These are phyloP conservation scores for Lagria hirta DNA, from an alignment of 2,888 invertebrate genomes.

Conservation along the genomic window DNA sequence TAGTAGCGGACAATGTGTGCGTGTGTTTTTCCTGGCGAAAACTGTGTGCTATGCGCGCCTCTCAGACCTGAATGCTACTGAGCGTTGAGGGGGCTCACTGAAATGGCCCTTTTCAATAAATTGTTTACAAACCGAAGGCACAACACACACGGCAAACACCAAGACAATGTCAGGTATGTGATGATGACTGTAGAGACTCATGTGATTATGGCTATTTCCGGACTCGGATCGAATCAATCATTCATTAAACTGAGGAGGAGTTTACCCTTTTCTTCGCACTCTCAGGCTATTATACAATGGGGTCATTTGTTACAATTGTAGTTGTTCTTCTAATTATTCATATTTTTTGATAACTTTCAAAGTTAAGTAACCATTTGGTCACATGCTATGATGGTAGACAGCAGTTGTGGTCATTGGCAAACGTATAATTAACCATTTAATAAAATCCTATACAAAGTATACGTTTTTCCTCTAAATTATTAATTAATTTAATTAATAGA, in stretches of 20 bases:
- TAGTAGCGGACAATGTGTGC: too few relatives aligned
- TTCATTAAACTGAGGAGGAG: conserved; percentile 5
- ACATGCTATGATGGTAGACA: too few relatives aligned
- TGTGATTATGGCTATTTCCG: not conserved
- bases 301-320: too few relatives aligned
- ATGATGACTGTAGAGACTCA: not conserved
- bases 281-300: too few relatives aligned
- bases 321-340: too few relatives aligned
- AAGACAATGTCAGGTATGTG: conserved; percentile 58
- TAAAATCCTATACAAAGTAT: too few relatives aligned
- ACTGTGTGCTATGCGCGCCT: conserved; percentile 26
- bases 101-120: conserved; percentile 77
- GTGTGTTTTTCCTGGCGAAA: conserved; percentile 33
- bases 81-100: conserved; percentile 40
- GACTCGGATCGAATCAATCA: conserved; percentile 1
- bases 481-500: too few relatives aligned
- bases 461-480: too few relatives aligned
- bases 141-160: conserved; percentile 53
- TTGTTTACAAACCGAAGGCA: conserved; percentile 62
- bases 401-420: too few relatives aligned
- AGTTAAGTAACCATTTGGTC: too few relatives aligned
- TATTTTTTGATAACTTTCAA: too few relatives aligned
- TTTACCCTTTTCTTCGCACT: not conserved
- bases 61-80: conserved; percentile 33
- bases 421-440: too few relatives aligned